Conservation (phyloP, 2,888 invertebrate genomes). For the Drosophila bunnanda region DNA sequence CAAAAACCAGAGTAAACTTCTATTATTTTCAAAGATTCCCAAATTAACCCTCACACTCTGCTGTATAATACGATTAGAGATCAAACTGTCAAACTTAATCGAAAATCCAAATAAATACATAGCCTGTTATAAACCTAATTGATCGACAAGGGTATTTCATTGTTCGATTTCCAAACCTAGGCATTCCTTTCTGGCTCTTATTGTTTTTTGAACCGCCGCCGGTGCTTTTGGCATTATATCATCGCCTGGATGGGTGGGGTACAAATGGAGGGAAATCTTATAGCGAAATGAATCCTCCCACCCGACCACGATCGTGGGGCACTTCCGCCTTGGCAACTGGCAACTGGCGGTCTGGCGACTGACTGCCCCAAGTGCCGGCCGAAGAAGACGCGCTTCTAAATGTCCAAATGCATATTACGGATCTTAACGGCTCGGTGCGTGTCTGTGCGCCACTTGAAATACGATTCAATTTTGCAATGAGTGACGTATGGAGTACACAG, state of each 20-base stretch:
- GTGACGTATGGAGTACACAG: constrained; percentile 26
- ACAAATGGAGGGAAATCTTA: constrained; percentile 1
- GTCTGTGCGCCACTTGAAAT: constrained; percentile 62
- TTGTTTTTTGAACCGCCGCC: constrained; percentile 38
- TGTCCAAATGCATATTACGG: constrained; percentile 53
- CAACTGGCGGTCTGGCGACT: not conserved
- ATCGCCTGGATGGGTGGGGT: constrained; percentile 32
- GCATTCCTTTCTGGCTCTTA: constrained; percentile 14
- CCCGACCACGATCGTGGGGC: constrained; percentile 13
- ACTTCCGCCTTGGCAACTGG: constrained; percentile 62
- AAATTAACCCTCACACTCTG: not conserved
- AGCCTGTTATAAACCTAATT: not conserved
- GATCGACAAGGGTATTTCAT: constrained; percentile 11
- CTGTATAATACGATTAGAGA: constrained; percentile 5
- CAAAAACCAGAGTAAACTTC: not conserved
- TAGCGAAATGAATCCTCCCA: constrained; percentile 31
- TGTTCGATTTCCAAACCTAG: not conserved
- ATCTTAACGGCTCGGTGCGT: constrained; percentile 61
- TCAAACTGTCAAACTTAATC: not conserved
- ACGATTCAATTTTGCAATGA: constrained; percentile 67
- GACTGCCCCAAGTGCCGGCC: constrained; percentile 27
- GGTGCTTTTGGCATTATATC: constrained; percentile 61
- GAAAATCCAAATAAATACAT: not conserved
- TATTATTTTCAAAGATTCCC: not conserved
- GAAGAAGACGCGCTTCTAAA: constrained; percentile 51